phyloP scores from a whole-genome alignment of 2,113 vertebrate genomes.

The Otolemur garnettii region DNA sequence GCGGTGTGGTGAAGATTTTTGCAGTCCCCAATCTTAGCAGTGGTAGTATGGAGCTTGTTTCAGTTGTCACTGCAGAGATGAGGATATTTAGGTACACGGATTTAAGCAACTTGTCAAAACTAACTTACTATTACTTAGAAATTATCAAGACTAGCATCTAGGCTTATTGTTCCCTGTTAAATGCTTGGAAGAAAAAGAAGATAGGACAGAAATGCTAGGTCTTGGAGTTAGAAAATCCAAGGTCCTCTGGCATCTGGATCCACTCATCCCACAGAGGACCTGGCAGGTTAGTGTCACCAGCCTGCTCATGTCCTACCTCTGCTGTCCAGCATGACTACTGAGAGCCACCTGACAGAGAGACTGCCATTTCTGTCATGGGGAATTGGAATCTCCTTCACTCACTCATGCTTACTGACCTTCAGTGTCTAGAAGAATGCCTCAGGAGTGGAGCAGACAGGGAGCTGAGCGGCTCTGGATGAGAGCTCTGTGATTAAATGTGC shows the following conservation, averaged over 20 bases:
- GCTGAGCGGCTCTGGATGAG: neutral
- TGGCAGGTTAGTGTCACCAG: neutral
- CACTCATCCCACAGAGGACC: neutral
- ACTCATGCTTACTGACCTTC: neutral
- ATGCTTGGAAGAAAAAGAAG: neutral
- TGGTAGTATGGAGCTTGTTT: neutral
- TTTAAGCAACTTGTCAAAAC: constrained; percentile 30
- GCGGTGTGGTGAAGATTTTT: neutral
- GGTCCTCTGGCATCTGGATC: neutral
- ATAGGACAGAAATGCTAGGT: neutral
- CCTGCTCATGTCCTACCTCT: neutral
- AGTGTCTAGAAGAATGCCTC: neutral
- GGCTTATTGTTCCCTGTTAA: neutral
- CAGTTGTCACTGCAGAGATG: neutral
- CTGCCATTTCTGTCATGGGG: neutral
- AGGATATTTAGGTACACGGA: neutral
- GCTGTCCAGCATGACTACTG: neutral
- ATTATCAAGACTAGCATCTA: neutral
- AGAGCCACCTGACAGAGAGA: neutral
- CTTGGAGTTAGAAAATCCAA: neutral
- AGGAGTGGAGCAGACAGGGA: neutral
- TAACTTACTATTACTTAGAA: neutral
- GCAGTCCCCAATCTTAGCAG: neutral
- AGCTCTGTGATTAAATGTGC: neutral
- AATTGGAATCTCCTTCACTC: neutral